phyloP scores from a whole-genome alignment of 1,140 invertebrate genomes.

The Artemia franciscana region DNA sequence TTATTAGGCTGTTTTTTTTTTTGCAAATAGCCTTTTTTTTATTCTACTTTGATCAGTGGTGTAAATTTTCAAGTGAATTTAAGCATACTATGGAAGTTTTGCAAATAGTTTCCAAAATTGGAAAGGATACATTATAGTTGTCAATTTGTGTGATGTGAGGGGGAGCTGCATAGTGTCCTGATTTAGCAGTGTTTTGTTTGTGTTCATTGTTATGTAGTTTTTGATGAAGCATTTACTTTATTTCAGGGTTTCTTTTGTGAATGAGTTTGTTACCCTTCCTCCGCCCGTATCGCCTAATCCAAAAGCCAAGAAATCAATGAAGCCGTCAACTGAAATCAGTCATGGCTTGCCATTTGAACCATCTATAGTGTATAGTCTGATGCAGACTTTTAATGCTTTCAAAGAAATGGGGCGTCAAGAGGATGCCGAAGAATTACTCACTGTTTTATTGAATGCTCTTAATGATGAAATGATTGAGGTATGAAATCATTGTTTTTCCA shows the following conservation, averaged over 20 bases:
- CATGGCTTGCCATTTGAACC: slow-evolving; percentile 32
- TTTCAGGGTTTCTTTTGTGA: slow-evolving; percentile 29
- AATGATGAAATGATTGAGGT: slow-evolving; percentile 89
- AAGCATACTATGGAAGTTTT: no score
- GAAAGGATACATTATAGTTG: no score
- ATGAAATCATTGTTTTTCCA: no score
- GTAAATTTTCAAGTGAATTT: no score
- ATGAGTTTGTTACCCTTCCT: slow-evolving; percentile 38
- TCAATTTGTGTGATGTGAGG: no score
- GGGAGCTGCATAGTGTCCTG: background rate
- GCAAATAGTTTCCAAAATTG: no score
- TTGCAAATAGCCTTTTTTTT: no score
- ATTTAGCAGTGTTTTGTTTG: background rate
- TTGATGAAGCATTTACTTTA: no score
- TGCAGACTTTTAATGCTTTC: slow-evolving; percentile 38
- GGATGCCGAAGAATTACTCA: slow-evolving; percentile 84
- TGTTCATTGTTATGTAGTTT: no score
- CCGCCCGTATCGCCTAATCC: slow-evolving; percentile 21
- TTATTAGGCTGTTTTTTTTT: no score
- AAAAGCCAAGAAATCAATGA: slow-evolving; percentile 17
- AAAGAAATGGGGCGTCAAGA: slow-evolving; percentile 62
- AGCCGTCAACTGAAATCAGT: background rate
- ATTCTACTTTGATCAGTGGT: no score
- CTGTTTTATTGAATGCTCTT: slow-evolving; percentile 68
- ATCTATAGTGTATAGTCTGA: slow-evolving; percentile 50